phyloP scores from a whole-genome alignment of 2,888 invertebrate species.

The Sarcophaga caerulescens region DNA sequence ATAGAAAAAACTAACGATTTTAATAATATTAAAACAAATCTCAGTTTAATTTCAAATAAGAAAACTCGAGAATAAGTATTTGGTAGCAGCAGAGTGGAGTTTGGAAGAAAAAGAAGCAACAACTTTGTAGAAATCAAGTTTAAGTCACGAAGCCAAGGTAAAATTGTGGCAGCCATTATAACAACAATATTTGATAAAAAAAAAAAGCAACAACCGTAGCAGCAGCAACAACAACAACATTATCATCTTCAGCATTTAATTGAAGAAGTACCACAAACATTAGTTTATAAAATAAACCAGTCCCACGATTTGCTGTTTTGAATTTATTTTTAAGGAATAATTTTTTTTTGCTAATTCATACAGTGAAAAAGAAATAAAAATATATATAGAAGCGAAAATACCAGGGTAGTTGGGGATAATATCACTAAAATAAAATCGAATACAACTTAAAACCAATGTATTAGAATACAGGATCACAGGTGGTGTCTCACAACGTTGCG shows the following conservation, averaged over 20 bases:
- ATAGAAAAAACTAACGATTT: too few species aligned
- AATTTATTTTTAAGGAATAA: not conserved
- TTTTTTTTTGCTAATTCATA: conserved; percentile 35
- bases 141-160: conserved; percentile 73
- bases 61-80: not conserved
- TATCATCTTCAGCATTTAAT: conserved; percentile 35
- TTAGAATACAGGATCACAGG: too few species aligned
- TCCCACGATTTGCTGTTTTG: conserved; percentile 62
- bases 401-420: conserved; percentile 14
- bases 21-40: too few species aligned
- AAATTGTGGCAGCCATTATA: conserved; percentile 68
- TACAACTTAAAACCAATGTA: not conserved
- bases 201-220: conserved; percentile 43
- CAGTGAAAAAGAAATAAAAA: not conserved
- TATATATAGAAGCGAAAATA: too few species aligned
- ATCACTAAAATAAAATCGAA: not conserved
- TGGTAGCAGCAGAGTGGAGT: not conserved
- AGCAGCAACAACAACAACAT: conserved; percentile 22
- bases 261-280: conserved; percentile 43
- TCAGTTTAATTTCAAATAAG: too few species aligned
- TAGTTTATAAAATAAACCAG: conserved; percentile 55
- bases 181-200: conserved; percentile 39
- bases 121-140: conserved; percentile 68
- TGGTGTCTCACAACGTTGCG: too few species aligned
- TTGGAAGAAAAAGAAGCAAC: conserved; percentile 34